These are phyloP conservation scores for Apamea monoglypha DNA, from an alignment of 2,888 invertebrate genomes.

Conservation along the genomic window DNA sequence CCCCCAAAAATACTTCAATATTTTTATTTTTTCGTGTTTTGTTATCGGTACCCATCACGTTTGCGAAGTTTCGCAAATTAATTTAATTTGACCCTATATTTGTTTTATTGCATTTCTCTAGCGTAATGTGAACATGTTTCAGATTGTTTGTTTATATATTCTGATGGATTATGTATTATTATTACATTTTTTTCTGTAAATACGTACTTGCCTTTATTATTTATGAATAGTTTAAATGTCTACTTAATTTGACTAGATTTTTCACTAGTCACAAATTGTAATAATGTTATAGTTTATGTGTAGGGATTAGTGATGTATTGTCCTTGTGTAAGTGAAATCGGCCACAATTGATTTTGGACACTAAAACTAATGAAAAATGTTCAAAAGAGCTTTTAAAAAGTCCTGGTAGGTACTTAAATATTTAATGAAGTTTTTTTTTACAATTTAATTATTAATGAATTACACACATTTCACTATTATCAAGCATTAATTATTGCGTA, in stretches of 20 bases:
- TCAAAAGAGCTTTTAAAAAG: conserved; percentile 50
- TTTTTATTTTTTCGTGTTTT: not conserved
- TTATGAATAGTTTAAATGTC: conserved; percentile 83
- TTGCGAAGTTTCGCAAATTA: not conserved
- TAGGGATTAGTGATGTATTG: conserved; percentile 58
- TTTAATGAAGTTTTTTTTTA: conserved; percentile 59
- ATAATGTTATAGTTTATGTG: conserved; percentile 68
- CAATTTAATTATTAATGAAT: conserved; percentile 44
- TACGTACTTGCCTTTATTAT: conserved; percentile 82
- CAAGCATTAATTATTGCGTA: conserved; percentile 43
- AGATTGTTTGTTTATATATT: conserved; percentile 80
- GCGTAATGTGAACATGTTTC: conserved; percentile 78
- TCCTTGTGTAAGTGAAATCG: conserved; percentile 59
- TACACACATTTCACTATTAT: conserved; percentile 45
- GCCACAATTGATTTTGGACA: conserved; percentile 69
- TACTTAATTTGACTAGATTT: conserved; percentile 87
- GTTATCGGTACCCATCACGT: not conserved
- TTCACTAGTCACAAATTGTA: conserved; percentile 86
- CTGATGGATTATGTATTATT: conserved; percentile 76
- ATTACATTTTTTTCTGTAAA: conserved; percentile 80
- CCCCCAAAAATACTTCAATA: not conserved
- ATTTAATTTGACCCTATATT: conserved; percentile 37
- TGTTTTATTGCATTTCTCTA: conserved; percentile 84
- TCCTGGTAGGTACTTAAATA: conserved; percentile 67
- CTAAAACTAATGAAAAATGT: conserved; percentile 51